A percentile compares a stretch with the other conserved stretches of the same genome.
These are phyloP conservation scores for Cantharis rustica DNA, from an alignment of 2,888 invertebrate species.

Conservation along the genomic window DNA sequence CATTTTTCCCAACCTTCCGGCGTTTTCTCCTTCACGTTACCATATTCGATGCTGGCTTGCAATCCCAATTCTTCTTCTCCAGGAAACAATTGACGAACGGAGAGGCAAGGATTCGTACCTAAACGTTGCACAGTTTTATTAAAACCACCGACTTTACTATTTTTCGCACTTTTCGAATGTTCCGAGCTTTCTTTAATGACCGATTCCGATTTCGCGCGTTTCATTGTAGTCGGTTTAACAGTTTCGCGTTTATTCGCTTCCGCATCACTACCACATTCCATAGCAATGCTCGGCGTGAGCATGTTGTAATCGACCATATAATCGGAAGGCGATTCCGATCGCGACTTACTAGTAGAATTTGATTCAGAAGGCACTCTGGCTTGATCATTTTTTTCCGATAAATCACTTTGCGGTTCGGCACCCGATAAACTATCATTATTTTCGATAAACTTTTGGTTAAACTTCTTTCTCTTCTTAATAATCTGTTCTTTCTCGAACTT, in stretches of 20 bases:
- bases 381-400: conserved; percentile 54
- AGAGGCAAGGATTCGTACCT: conserved; percentile 82
- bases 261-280: conserved; percentile 49
- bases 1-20: conserved; percentile 87
- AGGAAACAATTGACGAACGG: conserved; percentile 78
- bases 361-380: conserved; percentile 45
- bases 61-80: conserved; percentile 83
- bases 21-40: conserved; percentile 71
- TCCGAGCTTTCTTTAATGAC: conserved; percentile 44
- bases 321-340: conserved; percentile 51
- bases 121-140: conserved; percentile 63
- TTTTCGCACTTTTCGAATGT: conserved; percentile 53
- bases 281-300: conserved; percentile 52
- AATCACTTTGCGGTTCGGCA: conserved; percentile 30
- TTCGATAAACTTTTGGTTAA: conserved; percentile 34
- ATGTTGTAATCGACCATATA: conserved; percentile 54
- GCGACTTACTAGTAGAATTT: conserved; percentile 43
- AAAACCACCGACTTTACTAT: conserved; percentile 49
- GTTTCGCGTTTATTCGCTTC: conserved; percentile 47
- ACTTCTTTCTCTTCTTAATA: conserved; percentile 51
- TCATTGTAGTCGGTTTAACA: conserved; percentile 13
- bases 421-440: conserved; percentile 37
- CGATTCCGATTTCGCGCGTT: conserved; percentile 42
- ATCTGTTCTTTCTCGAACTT: conserved; percentile 44
- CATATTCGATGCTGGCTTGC: conserved; percentile 76